A percentile compares a stretch with the other conserved stretches of the same genome.
phyloP scores from a whole-genome alignment of 2,113 vertebrate species.

The Corythornis cristatus region DNA sequence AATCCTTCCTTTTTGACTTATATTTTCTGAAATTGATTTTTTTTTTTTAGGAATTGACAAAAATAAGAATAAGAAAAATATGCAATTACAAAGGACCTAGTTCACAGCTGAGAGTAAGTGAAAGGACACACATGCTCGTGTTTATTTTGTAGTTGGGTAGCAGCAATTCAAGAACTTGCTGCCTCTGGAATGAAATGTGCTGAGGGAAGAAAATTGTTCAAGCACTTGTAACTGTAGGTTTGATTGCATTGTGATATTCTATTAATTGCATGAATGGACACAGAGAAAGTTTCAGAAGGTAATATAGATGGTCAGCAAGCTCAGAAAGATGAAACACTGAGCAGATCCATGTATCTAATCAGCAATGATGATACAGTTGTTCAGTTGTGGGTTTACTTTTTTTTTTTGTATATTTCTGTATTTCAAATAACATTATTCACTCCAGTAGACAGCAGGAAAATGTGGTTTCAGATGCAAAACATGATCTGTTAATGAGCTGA shows the following conservation, averaged over 20 bases:
- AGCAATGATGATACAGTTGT: neutral
- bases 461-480: neutral
- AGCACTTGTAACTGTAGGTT: neutral
- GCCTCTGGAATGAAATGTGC: neutral
- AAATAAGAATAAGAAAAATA: neutral
- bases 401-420: neutral
- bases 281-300: neutral
- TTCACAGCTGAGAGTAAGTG: neutral
- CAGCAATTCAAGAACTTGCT: neutral
- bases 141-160: neutral
- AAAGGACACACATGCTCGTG: neutral
- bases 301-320: neutral
- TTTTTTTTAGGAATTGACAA: neutral
- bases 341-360: neutral
- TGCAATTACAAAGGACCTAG: neutral
- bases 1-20: neutral
- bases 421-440: neutral
- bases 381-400: neutral
- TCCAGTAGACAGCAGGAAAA: neutral
- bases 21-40: neutral
- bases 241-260: accelerated
- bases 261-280: neutral
- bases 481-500: neutral
- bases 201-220: neutral
- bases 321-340: neutral